Percentiles rank a stretch among this genome's conserved stretches.
phyloP scores from a whole-genome alignment of 2,888 invertebrate genomes.

The Ryuthela nishihirai region DNA sequence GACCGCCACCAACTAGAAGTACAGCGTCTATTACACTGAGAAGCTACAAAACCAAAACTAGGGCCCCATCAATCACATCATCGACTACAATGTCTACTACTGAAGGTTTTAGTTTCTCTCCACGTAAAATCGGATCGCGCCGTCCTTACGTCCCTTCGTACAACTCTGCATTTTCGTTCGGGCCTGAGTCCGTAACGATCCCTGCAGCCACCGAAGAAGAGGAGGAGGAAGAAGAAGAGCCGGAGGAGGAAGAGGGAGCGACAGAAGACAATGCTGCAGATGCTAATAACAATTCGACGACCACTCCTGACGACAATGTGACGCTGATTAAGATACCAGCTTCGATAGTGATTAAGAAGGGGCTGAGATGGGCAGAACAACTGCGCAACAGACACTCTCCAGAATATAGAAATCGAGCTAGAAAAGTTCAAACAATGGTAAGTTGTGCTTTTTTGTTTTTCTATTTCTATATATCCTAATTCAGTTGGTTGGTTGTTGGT shows the following conservation, averaged over 20 bases:
- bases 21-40: too few relatives aligned
- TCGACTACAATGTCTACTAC: too few relatives aligned
- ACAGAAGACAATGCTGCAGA: neutral
- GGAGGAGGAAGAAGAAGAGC: constrained; percentile 17
- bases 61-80: too few relatives aligned
- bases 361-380: constrained; percentile 16
- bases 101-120: too few relatives aligned
- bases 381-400: constrained; percentile 25
- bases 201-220: constrained; percentile 20
- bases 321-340: constrained; percentile 21
- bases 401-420: constrained; percentile 11
- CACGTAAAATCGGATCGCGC: too few relatives aligned
- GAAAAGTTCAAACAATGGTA: constrained; percentile 18
- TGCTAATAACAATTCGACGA: neutral
- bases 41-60: too few relatives aligned
- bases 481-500: too few relatives aligned
- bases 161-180: too few relatives aligned
- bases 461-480: too few relatives aligned
- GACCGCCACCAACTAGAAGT: too few relatives aligned
- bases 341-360: constrained; percentile 9
- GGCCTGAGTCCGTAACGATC: too few relatives aligned
- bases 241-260: constrained; percentile 7
- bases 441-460: neutral
- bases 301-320: constrained; percentile 13
- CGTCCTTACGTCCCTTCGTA: too few relatives aligned